Percentiles rank a stretch among this genome's conserved stretches.
Conservation (phyloP, 2,888 invertebrate species). For the Eilema caniola region DNA sequence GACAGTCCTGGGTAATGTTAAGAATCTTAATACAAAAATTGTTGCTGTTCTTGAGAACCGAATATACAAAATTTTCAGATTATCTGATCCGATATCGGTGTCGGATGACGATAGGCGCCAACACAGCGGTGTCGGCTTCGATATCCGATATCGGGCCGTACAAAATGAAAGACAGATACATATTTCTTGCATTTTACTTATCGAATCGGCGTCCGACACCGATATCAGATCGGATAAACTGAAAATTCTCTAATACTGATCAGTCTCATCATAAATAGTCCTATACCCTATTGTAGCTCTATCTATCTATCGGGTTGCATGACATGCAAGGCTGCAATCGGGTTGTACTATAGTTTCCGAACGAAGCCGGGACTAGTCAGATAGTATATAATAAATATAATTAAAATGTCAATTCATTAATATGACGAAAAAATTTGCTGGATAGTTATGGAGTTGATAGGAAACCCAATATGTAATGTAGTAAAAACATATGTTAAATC, state of each 20-base stretch:
- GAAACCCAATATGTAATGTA: too few relatives aligned
- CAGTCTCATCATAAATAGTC: neutral
- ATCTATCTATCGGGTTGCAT: neutral
- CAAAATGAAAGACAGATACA: too few relatives aligned
- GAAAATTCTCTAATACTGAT: neutral
- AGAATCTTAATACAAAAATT: neutral
- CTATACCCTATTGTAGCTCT: neutral
- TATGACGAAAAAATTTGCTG: neutral
- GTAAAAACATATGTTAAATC: neutral
- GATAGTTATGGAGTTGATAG: neutral
- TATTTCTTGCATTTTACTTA: too few relatives aligned
- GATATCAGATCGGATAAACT: too few relatives aligned
- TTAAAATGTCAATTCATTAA: constrained; percentile 9
- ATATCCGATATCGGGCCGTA: too few relatives aligned
- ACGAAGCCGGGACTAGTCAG: neutral
- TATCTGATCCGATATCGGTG: too few relatives aligned
- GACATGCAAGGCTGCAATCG: too few relatives aligned
- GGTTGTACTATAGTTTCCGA: neutral
- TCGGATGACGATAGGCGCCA: too few relatives aligned
- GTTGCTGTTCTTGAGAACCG: neutral
- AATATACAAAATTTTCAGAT: too few relatives aligned
- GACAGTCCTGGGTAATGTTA: neutral
- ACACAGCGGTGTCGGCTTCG: too few relatives aligned
- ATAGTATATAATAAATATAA: neutral
- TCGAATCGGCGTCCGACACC: too few relatives aligned